These are phyloP conservation scores for Leptinotarsa defecta DNA, from an alignment of 1,140 invertebrate genomes.

Conservation along the genomic window DNA sequence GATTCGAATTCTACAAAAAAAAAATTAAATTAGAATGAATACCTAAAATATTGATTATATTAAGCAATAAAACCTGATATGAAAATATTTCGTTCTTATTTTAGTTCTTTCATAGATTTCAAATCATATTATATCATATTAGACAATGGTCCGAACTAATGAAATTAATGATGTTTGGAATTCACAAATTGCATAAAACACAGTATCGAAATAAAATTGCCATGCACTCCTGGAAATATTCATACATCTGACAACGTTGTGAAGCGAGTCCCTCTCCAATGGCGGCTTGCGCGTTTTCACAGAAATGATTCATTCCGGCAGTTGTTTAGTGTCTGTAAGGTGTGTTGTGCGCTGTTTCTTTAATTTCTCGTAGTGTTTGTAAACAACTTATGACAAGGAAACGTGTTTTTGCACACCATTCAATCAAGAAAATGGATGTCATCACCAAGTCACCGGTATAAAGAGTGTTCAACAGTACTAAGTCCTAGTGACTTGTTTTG, in stretches of 20 bases:
- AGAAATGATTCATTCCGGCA: conserved; percentile 38
- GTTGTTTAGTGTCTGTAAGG: conserved; percentile 29
- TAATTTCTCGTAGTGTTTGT: conserved; percentile 32
- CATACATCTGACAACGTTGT: background rate
- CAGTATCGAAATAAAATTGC: background rate
- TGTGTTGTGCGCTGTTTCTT: conserved; percentile 8
- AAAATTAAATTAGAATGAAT: no score
- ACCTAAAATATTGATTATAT: no score
- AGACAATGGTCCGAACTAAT: no score
- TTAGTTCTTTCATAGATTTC: no score
- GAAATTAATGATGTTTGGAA: no score
- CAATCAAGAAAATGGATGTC: background rate
- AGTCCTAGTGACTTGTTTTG: background rate
- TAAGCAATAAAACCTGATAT: no score
- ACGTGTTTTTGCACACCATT: conserved; percentile 30
- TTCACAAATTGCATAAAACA: background rate
- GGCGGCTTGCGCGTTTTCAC: conserved; percentile 28
- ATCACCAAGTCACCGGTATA: background rate
- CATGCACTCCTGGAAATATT: conserved; percentile 3
- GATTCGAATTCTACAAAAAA: no score
- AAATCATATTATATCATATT: no score
- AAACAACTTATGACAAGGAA: conserved; percentile 38
- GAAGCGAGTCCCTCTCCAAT: conserved; percentile 25
- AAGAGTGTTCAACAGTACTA: background rate
- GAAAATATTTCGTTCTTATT: no score